Evolutionary conservation across 2,797 vertebrate species (phyloP), one percentile per base, ranked within the genome.

Genomic region (Microhierax caerulescens): DNA sequence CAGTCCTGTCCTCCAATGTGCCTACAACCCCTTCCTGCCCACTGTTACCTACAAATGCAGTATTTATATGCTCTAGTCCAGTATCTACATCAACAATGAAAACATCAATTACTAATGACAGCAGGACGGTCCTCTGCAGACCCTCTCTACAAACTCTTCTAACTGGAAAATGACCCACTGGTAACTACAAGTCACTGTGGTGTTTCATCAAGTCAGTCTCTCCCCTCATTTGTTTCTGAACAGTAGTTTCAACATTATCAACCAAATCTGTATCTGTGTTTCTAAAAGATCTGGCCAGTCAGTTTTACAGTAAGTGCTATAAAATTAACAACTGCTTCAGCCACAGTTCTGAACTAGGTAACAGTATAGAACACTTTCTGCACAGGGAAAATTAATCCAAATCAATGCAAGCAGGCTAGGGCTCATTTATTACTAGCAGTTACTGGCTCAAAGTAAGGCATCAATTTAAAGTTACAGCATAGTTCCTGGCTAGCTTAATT

Each of bases 361-460:
- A 93, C 17, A 67, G 64, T 53, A 69, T 1, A 91, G 39, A 32
- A 13, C 63, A 59, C 59, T 37, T 69, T 72, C 60, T 76, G 64
- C 47, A 72, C 24, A 56, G 45, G 53, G 68, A 96, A 91, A 93
- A 95, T 92, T 70, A 91, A 95, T 82, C 86, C 91, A 87, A 93
- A 95, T 95, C 89, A 93, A 91, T 30, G 60, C 56, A 83, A 74
- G 36, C 88, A 85, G 74, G 68, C 41, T 67, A 73, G 51, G 47
- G 79, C 53, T 67, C 4, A 4, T 96, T 92, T 70, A 79, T 95
- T 72, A 79, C 21, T 41, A 70, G 51, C 53, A 91, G 65, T 51
- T 73, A 87, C n/a, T 34, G 67, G 43, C 67, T 85, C 30, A 27
- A 91, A 95, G 34, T 25, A 68, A 95, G 57, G 34, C 51, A 96